phyloP scores from a whole-genome alignment of 1,140 invertebrate species.

The Harlomillsia oculata region DNA sequence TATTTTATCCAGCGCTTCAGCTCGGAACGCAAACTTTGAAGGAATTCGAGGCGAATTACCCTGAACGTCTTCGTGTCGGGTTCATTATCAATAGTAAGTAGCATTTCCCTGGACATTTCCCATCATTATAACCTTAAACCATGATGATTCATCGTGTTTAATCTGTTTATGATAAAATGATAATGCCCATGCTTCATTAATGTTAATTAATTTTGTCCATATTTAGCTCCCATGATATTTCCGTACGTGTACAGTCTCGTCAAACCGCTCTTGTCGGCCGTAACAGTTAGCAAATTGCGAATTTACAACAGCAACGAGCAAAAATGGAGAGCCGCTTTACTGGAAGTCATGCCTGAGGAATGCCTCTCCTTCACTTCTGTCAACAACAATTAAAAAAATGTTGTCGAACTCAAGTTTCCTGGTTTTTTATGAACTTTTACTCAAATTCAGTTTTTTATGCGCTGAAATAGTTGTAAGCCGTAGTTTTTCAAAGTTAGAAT shows the following conservation, averaged over 20 bases:
- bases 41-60: constrained; percentile 11
- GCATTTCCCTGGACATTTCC: not conserved
- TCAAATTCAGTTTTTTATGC: no score
- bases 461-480: no score
- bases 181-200: not conserved
- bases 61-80: constrained; percentile 10
- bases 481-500: no score
- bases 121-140: not conserved
- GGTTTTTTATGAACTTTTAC: no score
- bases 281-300: constrained; percentile 9
- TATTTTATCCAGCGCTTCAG: not conserved
- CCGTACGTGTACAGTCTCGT: constrained; percentile 12
- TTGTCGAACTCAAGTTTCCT: no score
- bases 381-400: no score
- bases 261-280: constrained; percentile 8
- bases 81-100: constrained; percentile 14
- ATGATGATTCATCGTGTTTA: no score
- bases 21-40: not conserved
- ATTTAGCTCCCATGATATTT: constrained; percentile 14
- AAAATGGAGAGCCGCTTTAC: constrained; percentile 1
- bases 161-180: not conserved
- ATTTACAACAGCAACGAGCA: constrained; percentile 11
- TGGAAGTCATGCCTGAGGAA: constrained; percentile 7
- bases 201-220: not conserved
- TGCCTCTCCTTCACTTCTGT: no score